These are phyloP conservation scores for Drosophila teissieri DNA, from an alignment of 1,140 invertebrate genomes.

Conservation along the genomic window DNA sequence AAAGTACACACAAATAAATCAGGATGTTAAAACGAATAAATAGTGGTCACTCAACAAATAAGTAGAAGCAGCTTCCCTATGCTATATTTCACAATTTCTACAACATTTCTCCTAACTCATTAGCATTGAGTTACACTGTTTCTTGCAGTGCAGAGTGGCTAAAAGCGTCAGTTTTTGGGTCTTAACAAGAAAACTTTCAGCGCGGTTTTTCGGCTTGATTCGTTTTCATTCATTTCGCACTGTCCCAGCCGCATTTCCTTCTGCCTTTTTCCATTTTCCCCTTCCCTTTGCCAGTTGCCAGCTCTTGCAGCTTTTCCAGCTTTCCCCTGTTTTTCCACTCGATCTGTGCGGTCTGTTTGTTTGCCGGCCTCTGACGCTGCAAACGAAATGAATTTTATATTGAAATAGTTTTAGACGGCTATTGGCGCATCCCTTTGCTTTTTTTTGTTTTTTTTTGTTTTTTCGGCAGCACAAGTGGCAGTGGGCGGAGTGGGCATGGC, in stretches of 20 bases:
- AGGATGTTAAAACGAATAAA: background rate
- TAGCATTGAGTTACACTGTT: background rate
- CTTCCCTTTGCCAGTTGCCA: background rate
- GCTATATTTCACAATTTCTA: no score
- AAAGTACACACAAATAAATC: background rate
- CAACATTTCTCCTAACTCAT: no score
- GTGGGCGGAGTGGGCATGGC: conserved; percentile 29
- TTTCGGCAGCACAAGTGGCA: background rate
- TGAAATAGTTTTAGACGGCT: conserved; percentile 74
- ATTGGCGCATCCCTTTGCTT: conserved; percentile 46
- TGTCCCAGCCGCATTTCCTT: conserved; percentile 24
- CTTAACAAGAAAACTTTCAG: conserved; percentile 70
- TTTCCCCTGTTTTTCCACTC: conserved; percentile 7
- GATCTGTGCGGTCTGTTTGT: conserved; percentile 30
- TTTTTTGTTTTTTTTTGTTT: conserved; percentile 6
- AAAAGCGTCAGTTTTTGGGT: conserved; percentile 40
- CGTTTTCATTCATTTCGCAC: conserved; percentile 61
- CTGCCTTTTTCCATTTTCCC: background rate
- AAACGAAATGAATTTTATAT: conserved; percentile 82
- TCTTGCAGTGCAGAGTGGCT: background rate
- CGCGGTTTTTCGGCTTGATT: conserved; percentile 64
- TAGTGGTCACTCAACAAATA: background rate
- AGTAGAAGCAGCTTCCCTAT: no score
- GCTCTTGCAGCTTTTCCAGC: background rate
- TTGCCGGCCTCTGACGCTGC: conserved; percentile 33